Base-by-base conservation (phyloP, 2,797 vertebrate species). In the Trematomus bernacchii region DNA sequence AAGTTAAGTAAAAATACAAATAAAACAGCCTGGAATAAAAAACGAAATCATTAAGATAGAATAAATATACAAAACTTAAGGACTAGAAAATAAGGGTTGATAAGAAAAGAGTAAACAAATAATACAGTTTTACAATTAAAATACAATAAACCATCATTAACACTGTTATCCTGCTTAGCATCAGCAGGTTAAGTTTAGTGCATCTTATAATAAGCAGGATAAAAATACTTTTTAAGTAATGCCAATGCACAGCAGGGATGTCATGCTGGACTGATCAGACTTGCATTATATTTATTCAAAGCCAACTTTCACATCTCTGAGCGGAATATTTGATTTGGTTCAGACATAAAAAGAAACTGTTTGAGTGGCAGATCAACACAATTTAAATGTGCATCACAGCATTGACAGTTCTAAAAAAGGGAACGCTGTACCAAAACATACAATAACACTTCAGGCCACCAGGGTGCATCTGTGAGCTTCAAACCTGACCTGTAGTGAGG, bases 401-500 rank as follows among this genome's bases (percentile, higher is more conserved):
- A 15, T 4, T 50, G 19, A 19, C 33, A 37, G 7, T 37, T 37
- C 33, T 37, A 9, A 37, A 37, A 37, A 37, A 37, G 33, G 33
- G 33, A 8, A 9, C 33, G 8, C 33, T 37, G 33, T 37, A 37
- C 7, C 33, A 9, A 37, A 47, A 2, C 18, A 80, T 19, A 66
- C 13, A 60, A 1, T 80, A 53, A 54, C 66, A 21, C 0, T 63
- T 71, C 10, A 3, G 6, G 44, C 89, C 92, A 89, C 66, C 73
- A 87, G 93, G 77, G 50, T 0, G 86, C 87, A 82, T 62, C 73
- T 73, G 10, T 23, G 86, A 82, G 88, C 85, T 60, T 58, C 4
- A 42, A 65, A 47, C 11, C 85, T 87, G 60, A 98, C 98, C 98
- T 97, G 94, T 99, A 99, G 91, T 99, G 98, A 19, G 98, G 98